Base-by-base conservation (phyloP, 2,888 invertebrate species). In the Patella pellucida region DNA sequence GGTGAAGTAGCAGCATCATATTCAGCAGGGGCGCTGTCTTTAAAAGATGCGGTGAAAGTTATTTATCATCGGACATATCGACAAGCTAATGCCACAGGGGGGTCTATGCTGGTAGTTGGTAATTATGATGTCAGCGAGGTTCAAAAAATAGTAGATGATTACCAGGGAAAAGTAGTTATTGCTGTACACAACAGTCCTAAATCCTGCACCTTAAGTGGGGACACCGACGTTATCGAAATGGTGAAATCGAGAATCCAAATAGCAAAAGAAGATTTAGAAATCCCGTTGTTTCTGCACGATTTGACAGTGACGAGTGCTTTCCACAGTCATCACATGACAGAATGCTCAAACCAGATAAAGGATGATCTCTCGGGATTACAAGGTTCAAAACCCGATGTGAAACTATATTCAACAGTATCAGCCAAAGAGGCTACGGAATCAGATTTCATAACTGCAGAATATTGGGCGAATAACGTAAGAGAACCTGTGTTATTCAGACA, bases 1-100 rank as follows among this genome's bases (percentile, higher is more conserved):
- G 85, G 85, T 4, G 85, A 86, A 67, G 84, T 86, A 11, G 82
- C 85, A 15, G 85, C 84, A 5, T 82, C 84, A 1, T 80, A 82
- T 74, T 79, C 79, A 31, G 69, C 82, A 11, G 83, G 83, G 7
- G 70, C 73, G 16, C 54, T 85, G 11, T 62, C 76, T 52, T 71
- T 85, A 2, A 71, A 78, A 16, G 75, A 78, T 19, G 83, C 85
- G 15, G 84, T 84, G 3, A 77, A 68, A 23, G 77, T 85, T 11
- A 84, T 84, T n/a, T 85, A 80, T 68, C 75, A 80, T 67, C 71
- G 85, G 52, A 79, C 82, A 19, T 54, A 69, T 23, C 12, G 77
- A 16, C 73, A 83, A 52, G 71, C 79, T 11, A 52, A 76, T 56
- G 72, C 54, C 0, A 75, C 67, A 12, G 81, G 79, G 0, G 85